Evolutionary conservation across 2,888 invertebrate species (phyloP).

Genomic region (Chouioia cunea): DNA sequence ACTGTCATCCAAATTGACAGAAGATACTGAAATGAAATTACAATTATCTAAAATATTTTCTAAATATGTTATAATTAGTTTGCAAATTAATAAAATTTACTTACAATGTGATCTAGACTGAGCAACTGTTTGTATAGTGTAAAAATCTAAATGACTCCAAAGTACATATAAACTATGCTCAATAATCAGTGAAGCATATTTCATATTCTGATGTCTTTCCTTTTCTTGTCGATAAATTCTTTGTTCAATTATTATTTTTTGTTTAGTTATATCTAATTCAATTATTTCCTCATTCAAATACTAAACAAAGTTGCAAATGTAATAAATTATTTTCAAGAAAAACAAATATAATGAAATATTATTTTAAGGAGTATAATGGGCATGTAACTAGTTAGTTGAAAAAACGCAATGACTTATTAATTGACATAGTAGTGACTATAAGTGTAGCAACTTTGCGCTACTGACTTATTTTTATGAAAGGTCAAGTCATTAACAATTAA

Average conservation of each 20-base stretch:
- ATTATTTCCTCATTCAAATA: slow-evolving; percentile 61
- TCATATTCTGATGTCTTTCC: slow-evolving; percentile 74
- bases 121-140: slow-evolving; percentile 75
- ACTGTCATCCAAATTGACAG: slow-evolving; percentile 58
- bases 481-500: too few species aligned
- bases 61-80: slow-evolving; percentile 1
- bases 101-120: slow-evolving; percentile 59
- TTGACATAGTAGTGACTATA: too few species aligned
- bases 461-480: too few species aligned
- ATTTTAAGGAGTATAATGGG: too few species aligned
- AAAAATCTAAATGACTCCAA: slow-evolving; percentile 83
- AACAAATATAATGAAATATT: background rate
- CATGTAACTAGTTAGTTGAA: too few species aligned
- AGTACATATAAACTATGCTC: slow-evolving; percentile 81
- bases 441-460: too few species aligned
- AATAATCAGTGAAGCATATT: slow-evolving; percentile 76
- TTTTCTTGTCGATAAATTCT: slow-evolving; percentile 71
- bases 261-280: slow-evolving; percentile 63
- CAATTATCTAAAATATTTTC: background rate
- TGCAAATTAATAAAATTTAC: slow-evolving; percentile 22
- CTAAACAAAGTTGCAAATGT: slow-evolving; percentile 45
- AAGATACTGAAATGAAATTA: slow-evolving; percentile 50
- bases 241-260: slow-evolving; percentile 65
- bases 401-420: too few species aligned
- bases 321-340: slow-evolving; percentile 13